Evolutionary conservation across 2,113 vertebrate species (phyloP).

Genomic region (Albula goreensis): DNA sequence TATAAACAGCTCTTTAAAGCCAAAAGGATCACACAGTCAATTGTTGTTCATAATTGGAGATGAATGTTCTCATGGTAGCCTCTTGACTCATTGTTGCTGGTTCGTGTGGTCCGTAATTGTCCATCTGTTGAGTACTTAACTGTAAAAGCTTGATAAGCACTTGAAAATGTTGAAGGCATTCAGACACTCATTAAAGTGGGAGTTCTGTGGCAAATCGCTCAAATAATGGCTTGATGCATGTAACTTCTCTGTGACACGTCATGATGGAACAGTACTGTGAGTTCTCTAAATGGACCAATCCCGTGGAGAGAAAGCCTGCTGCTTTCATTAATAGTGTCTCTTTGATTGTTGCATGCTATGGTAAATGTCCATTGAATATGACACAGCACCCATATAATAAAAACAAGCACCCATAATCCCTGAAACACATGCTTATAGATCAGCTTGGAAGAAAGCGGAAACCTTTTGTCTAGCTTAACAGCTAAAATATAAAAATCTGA

Average conservation of each 20-base stretch:
- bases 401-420: neutral
- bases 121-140: slow-evolving; percentile 64
- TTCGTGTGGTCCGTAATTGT: slow-evolving; percentile 66
- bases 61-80: slow-evolving; percentile 49
- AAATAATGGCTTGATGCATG: slow-evolving; percentile 35
- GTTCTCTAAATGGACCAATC: neutral
- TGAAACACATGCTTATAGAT: neutral
- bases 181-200: slow-evolving; percentile 44
- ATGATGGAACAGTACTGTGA: neutral
- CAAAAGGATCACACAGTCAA: neutral
- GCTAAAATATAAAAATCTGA: neutral
- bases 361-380: neutral
- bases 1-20: slow-evolving; percentile 2
- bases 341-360: neutral
- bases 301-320: neutral
- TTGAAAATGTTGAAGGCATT: slow-evolving; percentile 51
- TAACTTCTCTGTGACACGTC: neutral
- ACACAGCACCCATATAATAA: neutral
- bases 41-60: slow-evolving; percentile 28
- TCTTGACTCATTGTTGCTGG: slow-evolving; percentile 66
- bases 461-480: neutral
- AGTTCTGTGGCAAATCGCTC: slow-evolving; percentile 38
- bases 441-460: neutral
- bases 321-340: neutral
- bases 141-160: slow-evolving; percentile 65